Evolutionary conservation across 2,113 vertebrate species (phyloP).

Genomic region (Sporophila hypoxantha): DNA sequence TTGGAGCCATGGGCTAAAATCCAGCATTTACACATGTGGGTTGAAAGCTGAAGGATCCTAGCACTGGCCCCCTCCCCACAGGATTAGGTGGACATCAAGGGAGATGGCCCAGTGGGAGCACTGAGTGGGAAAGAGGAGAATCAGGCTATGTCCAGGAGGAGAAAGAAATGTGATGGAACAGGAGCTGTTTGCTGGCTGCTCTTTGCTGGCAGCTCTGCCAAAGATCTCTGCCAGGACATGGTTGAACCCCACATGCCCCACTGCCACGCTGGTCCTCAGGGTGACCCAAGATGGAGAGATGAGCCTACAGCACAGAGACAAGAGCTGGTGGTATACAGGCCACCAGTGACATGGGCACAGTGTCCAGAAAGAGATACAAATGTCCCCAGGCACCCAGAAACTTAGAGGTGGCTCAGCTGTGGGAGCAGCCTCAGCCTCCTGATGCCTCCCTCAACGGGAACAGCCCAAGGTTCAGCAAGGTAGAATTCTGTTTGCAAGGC

Average conservation of each 20-base stretch:
- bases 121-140: not conserved
- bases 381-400: not conserved
- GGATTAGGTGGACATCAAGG: not conserved
- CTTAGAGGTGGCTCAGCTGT: not conserved
- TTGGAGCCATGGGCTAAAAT: not conserved
- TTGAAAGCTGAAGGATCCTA: not conserved
- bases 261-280: not conserved
- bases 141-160: not conserved
- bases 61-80: fast-evolving
- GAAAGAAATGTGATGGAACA: not conserved
- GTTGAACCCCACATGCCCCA: not conserved
- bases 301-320: not conserved
- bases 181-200: not conserved
- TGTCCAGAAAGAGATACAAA: not conserved
- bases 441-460: not conserved
- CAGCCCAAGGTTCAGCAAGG: not conserved
- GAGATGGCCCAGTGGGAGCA: not conserved
- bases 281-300: not conserved
- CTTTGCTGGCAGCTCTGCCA: not conserved
- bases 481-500: not conserved
- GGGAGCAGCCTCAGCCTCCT: not conserved
- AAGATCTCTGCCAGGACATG: not conserved
- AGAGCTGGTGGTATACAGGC: not conserved
- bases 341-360: not conserved
- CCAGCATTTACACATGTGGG: fast-evolving